Percentiles rank a stretch among this genome's conserved stretches.
These are phyloP conservation scores for Yponomeuta evonymella DNA, from an alignment of 2,888 invertebrate species.

Conservation along the genomic window DNA sequence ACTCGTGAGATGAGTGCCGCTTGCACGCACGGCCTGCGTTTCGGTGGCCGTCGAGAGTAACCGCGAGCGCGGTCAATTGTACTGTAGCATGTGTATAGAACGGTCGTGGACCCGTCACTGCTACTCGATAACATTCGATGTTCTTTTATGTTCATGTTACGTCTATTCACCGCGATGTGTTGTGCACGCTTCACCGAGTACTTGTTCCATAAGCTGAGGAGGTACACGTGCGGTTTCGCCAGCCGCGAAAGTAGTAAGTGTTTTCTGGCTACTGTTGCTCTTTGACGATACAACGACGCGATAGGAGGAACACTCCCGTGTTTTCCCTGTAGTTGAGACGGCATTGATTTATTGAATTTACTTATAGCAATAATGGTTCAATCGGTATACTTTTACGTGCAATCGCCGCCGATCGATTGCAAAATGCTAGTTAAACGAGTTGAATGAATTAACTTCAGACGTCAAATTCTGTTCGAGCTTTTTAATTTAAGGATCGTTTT, in stretches of 20 bases:
- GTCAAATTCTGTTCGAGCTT: too few relatives aligned
- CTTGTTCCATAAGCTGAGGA: slow-evolving; percentile 67
- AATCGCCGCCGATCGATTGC: neutral
- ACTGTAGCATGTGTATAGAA: slow-evolving; percentile 55
- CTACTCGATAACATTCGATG: slow-evolving; percentile 44
- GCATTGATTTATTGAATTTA: neutral
- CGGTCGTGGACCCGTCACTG: slow-evolving; percentile 33
- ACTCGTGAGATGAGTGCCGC: neutral
- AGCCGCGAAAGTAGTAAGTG: slow-evolving; percentile 71
- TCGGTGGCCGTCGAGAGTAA: neutral
- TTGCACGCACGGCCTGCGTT: slow-evolving; percentile 1
- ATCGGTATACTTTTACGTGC: neutral
- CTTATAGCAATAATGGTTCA: neutral
- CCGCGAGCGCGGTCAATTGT: slow-evolving; percentile 16
- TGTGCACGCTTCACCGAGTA: slow-evolving; percentile 65
- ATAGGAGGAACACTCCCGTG: neutral
- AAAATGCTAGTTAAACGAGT: neutral
- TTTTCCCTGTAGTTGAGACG: neutral
- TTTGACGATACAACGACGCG: neutral
- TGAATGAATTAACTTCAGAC: too few relatives aligned
- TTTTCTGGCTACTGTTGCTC: neutral
- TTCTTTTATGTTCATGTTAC: slow-evolving; percentile 17
- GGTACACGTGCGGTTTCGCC: slow-evolving; percentile 69
- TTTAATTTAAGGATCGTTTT: too few relatives aligned
- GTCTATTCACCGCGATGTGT: slow-evolving; percentile 49